Base-by-base conservation (phyloP, 2,113 vertebrate species). In the Lucifuga dentata region DNA sequence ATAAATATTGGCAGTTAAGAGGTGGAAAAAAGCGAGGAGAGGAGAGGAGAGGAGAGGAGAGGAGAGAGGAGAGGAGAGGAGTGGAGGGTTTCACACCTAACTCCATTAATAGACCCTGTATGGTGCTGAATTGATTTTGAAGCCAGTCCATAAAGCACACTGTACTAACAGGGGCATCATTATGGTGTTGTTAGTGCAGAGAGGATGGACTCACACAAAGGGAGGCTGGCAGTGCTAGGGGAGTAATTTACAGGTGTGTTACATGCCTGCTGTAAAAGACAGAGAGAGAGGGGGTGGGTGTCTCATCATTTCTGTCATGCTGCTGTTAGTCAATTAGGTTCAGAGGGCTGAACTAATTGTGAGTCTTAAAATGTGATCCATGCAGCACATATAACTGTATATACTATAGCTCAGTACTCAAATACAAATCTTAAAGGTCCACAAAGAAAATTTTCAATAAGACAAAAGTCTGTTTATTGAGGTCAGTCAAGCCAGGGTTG, bases 101-200 rank as follows among this genome's bases (percentile, higher is more conserved):
- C 73, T 79, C 78, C 80, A 76, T 87, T 85, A 88, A 85, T 76
- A 85, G 81, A 76, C 43, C 66, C 52, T 65, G 50, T 73, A 63
- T 81, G 83, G 71, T 69, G 65, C 78, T 58, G 84, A 78, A 91
- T 87, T 87, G 88, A 89, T 90, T 87, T 77, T 76, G 60, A 76
- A 79, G 73, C 78, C 80, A 81, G 84, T 79, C 60, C 79, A 86
- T 89, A 86, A 89, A 89, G 87, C 85, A 73, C 61, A 36, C 76
- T 76, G 71, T 73, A 56, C 78, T 80, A 85, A 87, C 79, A 73
- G 85, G 77, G 73, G 71, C 79, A 86, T 89, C 81, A 86, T 89
- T 86, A 85, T 65, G 57, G 63, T 55, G 76, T 86, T 84, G 86
- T 91, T 83, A 88, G 63, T 61, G 52, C 32, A 16, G 50, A 39